phyloP scores from a whole-genome alignment of 2,797 vertebrate species.

The Sarcoramphus papa region DNA sequence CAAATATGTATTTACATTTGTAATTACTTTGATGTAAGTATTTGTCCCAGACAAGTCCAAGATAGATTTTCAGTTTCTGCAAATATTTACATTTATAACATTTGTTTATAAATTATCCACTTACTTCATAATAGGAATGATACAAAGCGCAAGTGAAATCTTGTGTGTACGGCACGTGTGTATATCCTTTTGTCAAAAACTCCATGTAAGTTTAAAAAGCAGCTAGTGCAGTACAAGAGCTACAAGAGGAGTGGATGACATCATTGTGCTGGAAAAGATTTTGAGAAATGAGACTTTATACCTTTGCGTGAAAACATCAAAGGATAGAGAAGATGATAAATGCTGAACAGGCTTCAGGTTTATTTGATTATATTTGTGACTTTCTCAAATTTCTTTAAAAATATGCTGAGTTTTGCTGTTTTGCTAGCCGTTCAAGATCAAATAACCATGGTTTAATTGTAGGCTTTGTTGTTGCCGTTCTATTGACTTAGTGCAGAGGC shows the following conservation, averaged over 20 bases:
- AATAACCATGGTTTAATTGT: not conserved
- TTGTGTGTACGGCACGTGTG: not conserved
- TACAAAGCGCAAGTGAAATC: not conserved
- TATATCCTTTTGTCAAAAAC: not conserved
- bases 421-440: not conserved
- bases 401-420: not conserved
- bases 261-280: not conserved
- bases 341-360: not conserved
- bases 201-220: not conserved
- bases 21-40: not conserved
- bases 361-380: not conserved
- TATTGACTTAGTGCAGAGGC: constrained; percentile 44
- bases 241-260: not conserved
- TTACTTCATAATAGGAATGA: not conserved
- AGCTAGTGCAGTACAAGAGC: not conserved
- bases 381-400: not conserved
- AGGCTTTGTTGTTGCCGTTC: not conserved
- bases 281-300: not conserved
- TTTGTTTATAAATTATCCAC: not conserved
- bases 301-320: not conserved
- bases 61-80: not conserved
- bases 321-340: not conserved
- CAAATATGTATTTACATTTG: not conserved
- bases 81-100: not conserved
- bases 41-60: not conserved